These are phyloP conservation scores for Patiria pectinifera DNA, from an alignment of 53 echinoderm and acorn worm species.

Conservation along the genomic window DNA sequence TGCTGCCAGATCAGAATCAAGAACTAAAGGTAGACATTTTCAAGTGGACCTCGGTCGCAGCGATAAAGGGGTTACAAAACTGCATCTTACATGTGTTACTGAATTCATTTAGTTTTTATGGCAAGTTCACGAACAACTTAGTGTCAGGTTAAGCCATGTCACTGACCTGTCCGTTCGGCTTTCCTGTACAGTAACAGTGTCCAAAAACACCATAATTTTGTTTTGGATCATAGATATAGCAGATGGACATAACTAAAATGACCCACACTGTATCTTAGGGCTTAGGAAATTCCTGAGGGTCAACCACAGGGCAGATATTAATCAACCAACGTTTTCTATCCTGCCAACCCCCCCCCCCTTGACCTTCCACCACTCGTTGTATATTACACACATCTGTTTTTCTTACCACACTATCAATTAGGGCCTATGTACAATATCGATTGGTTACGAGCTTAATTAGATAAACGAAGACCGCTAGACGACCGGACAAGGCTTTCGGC, in stretches of 20 bases:
- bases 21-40: too few relatives aligned
- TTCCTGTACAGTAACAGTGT: background rate
- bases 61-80: too few relatives aligned
- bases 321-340: background rate
- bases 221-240: too few relatives aligned
- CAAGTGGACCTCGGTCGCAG: too few relatives aligned
- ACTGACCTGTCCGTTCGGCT: too few relatives aligned
- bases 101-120: too few relatives aligned
- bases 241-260: background rate
- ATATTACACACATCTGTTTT: background rate
- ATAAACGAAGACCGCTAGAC: slow-evolving; percentile 4
- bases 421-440: slow-evolving; percentile 2
- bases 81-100: too few relatives aligned
- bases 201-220: background rate
- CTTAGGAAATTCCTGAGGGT: background rate
- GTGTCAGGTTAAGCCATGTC: too few relatives aligned
- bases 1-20: too few relatives aligned
- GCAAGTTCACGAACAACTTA: too few relatives aligned
- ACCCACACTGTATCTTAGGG: background rate
- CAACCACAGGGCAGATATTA: background rate
- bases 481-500: background rate
- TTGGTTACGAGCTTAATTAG: slow-evolving; percentile 11
- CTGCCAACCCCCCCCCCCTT: background rate
- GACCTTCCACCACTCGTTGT: background rate
- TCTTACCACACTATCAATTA: background rate